These are phyloP conservation scores for Lytechinus variegatus DNA, from an alignment of 35 echinoderm and acorn worm species.

Conservation along the genomic window DNA sequence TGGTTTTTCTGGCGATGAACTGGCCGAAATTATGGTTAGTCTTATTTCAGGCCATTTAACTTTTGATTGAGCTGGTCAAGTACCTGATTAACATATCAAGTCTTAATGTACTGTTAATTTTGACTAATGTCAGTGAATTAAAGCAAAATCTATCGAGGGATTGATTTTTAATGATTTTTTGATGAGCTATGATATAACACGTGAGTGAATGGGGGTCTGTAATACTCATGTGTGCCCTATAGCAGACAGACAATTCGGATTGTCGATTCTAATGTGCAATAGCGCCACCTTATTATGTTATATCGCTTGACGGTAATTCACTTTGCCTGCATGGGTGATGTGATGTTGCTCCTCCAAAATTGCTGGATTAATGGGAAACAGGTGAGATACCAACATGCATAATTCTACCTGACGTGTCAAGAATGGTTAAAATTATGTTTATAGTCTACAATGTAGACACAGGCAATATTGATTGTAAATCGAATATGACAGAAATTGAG, in stretches of 20 bases:
- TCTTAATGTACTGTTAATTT: too few relatives aligned
- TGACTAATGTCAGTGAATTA: too few relatives aligned
- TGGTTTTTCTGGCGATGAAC: too few relatives aligned
- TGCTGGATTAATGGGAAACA: neutral
- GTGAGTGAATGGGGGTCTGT: too few relatives aligned
- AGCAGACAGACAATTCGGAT: neutral
- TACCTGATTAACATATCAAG: too few relatives aligned
- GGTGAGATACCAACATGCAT: neutral
- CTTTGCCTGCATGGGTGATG: neutral
- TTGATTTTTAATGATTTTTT: too few relatives aligned
- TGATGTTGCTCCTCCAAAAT: neutral
- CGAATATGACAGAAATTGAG: neutral
- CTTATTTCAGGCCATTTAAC: too few relatives aligned
- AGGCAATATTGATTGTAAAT: neutral
- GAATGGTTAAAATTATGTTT: conserved; percentile 3
- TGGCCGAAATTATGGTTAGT: too few relatives aligned
- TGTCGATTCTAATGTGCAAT: neutral
- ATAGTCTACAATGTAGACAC: conserved; percentile 1
- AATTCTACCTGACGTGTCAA: conserved; percentile 11
- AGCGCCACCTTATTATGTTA: neutral
- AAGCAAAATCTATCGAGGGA: too few relatives aligned
- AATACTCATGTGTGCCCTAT: too few relatives aligned
- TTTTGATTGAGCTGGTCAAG: too few relatives aligned
- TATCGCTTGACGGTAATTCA: neutral
- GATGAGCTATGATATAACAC: too few relatives aligned